Conservation (phyloP, 2,113 vertebrate species). For the Sardina pilchardus region DNA sequence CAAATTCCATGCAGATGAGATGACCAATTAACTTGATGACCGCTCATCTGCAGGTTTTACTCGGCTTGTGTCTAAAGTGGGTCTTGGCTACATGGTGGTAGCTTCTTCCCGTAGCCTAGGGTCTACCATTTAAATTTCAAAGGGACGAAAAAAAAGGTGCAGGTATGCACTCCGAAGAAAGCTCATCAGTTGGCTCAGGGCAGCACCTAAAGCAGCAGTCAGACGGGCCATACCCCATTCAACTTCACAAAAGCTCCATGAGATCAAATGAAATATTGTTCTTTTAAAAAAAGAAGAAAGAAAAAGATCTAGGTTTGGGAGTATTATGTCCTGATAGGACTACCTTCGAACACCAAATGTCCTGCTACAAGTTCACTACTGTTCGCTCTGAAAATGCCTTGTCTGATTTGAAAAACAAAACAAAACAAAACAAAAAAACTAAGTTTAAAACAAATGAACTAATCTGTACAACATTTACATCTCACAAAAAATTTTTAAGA, state of each 20-base stretch:
- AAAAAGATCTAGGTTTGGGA: not conserved
- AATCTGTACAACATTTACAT: slow-evolving; percentile 18
- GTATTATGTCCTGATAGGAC: not conserved
- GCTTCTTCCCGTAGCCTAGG: not conserved
- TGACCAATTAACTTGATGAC: not conserved
- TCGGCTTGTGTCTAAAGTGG: no score
- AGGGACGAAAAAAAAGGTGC: not conserved
- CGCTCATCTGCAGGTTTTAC: not conserved
- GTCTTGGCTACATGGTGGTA: no score
- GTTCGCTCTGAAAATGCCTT: not conserved
- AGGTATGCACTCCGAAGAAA: not conserved
- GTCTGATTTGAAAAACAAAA: not conserved
- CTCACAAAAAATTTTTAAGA: not conserved
- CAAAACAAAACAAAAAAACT: no score
- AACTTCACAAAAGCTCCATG: not conserved
- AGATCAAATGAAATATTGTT: not conserved
- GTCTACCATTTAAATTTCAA: not conserved
- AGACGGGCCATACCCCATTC: not conserved
- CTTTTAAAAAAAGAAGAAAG: no score
- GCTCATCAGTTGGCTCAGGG: not conserved
- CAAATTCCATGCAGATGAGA: not conserved
- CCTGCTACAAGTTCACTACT: not conserved
- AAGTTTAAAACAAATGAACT: no score
- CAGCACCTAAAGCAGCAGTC: not conserved
- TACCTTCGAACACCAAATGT: not conserved